Evolutionary conservation across 2,797 vertebrate genomes (phyloP).

Genomic region (Myotis vivesi): DNA sequence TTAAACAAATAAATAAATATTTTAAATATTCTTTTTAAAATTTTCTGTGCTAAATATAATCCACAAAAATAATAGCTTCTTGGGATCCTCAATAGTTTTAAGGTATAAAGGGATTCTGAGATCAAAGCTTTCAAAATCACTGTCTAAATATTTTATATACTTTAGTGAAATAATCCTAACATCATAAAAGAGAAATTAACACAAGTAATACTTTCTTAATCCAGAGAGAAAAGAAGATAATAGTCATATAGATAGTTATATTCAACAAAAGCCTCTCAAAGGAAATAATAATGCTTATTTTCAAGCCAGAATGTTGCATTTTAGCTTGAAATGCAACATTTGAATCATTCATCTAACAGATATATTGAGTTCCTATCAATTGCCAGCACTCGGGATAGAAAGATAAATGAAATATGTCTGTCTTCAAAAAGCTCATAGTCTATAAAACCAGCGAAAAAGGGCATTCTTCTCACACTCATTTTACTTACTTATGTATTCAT

Average conservation of each 20-base stretch:
- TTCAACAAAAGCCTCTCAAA: not conserved
- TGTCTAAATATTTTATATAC: not conserved
- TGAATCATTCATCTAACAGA: not conserved
- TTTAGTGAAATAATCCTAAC: not conserved
- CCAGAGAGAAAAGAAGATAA: not conserved
- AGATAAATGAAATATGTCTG: not conserved
- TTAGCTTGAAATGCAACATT: not conserved
- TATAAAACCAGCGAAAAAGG: not conserved
- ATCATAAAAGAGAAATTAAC: not conserved
- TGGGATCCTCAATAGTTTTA: not conserved
- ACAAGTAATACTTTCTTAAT: not conserved
- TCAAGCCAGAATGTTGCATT: not conserved
- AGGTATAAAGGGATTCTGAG: not conserved
- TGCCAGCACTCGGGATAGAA: not conserved
- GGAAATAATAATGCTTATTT: not conserved
- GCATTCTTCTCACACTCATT: not conserved
- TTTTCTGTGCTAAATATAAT: not conserved
- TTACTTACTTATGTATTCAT: not conserved
- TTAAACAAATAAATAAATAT: constrained; percentile 24
- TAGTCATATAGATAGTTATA: not conserved
- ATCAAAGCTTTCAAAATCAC: not conserved
- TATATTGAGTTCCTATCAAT: not conserved
- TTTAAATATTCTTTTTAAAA: constrained; percentile 6
- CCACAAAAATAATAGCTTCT: constrained; percentile 1
- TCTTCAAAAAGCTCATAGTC: not conserved